Evolutionary conservation across 2,888 invertebrate species (phyloP).

Genomic region (Dinocampus coccinellae): DNA sequence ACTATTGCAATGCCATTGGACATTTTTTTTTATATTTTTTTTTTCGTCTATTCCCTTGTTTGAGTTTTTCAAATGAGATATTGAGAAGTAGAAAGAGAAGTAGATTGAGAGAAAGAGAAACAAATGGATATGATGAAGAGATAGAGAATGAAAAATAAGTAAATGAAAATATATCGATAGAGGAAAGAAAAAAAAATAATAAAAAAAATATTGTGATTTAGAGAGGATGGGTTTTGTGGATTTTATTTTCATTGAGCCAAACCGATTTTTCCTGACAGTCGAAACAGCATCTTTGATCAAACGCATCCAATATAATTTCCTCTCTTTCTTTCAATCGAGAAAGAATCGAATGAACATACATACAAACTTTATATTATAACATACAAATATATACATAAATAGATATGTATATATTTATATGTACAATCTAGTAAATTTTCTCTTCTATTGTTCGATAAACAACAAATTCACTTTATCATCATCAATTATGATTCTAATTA

Average conservation of each 20-base stretch:
- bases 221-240: conserved; percentile 16
- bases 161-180: not conserved
- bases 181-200: conserved; percentile 44
- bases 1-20: not conserved
- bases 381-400: too few species aligned
- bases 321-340: conserved; percentile 33
- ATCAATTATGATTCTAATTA: not conserved
- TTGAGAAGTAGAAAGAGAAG: conserved; percentile 5
- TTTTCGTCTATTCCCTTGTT: not conserved
- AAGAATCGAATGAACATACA: conserved; percentile 4
- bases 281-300: conserved; percentile 13
- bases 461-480: conserved; percentile 8
- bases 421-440: conserved; percentile 15
- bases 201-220: not conserved
- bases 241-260: conserved; percentile 1
- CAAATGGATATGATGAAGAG: conserved; percentile 45
- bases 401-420: too few species aligned
- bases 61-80: not conserved
- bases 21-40: not conserved
- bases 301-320: conserved; percentile 20
- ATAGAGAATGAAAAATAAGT: conserved; percentile 31
- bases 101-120: conserved; percentile 20
- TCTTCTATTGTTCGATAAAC: conserved; percentile 7
- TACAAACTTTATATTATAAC: not conserved
- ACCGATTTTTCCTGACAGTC: not conserved